Evolutionary conservation across 2,113 vertebrate genomes (phyloP), one percentile per base, ranked within the genome.

Genomic region (Ochotona princeps): DNA sequence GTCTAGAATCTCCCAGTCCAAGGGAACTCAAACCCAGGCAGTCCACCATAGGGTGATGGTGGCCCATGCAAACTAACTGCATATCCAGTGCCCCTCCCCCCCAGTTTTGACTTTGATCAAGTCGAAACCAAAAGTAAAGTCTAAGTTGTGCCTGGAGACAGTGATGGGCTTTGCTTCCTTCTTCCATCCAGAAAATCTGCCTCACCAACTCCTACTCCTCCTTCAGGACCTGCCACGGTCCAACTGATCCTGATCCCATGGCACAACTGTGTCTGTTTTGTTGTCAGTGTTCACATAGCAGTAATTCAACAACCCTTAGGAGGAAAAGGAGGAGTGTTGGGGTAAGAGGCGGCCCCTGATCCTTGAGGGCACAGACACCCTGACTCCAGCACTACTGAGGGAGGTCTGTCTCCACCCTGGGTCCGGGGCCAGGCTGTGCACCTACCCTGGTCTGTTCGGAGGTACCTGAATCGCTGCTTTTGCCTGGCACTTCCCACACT

Each of bases 401-500:
- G 67, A 32, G 84, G 69, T 30, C 79, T 76, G 54, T 15, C 35
- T 87, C 28, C 78, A 81, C 54, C 23, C 26, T 87, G 69, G 73
- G 28, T 61, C 54, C 90, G 21, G 70, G 32, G 54, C 79, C 35
- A 79, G 38, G 26, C 60, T 82, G 38, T 65, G 49, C 78, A 89
- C 74, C 30, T 82, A 2, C 32, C 54, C 75, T 0, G 5, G 63
- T 7, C 51, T 54, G 35, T 72, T 28, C 20, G 92, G 65, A 91
- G 30, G 30, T 25, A 73, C 83, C 72, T 89, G 61, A n/a, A 49
- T 85, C 63, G 30, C 32, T 14, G 32, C 15, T 82, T 96, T 84
- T 95, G 83, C 63, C 79, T 90, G 83, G 12, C 70, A 88, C 44
- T 84, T 78, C 57, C 75, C 85, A 83, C 75, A 91, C 84, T 87